phyloP scores from a whole-genome alignment of 2,888 invertebrate genomes.

The Furcula furcula region DNA sequence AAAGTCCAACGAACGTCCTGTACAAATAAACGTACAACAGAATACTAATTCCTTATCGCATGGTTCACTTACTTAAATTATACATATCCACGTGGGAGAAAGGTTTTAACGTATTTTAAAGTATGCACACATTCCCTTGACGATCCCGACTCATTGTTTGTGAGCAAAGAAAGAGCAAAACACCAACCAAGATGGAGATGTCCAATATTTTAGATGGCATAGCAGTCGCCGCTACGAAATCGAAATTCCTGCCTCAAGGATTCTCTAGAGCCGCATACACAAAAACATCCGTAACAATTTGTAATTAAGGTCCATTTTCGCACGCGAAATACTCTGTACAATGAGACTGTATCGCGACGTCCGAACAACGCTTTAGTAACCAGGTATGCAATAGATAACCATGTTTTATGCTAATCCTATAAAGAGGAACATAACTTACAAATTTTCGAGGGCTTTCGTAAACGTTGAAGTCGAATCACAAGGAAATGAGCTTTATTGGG shows the following conservation, averaged over 20 bases:
- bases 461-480: conserved; percentile 40
- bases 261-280: conserved; percentile 40
- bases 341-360: conserved; percentile 60
- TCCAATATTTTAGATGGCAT: conserved; percentile 82
- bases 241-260: conserved; percentile 72
- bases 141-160: conserved; percentile 77
- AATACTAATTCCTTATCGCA: conserved; percentile 9
- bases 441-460: conserved; percentile 65
- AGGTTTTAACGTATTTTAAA: conserved; percentile 63
- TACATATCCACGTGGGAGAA: conserved; percentile 52
- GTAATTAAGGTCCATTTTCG: conserved; percentile 51
- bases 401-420: conserved; percentile 74
- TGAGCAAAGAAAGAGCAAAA: conserved; percentile 75
- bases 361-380: conserved; percentile 72
- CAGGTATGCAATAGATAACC: conserved; percentile 77
- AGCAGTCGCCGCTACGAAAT: conserved; percentile 77
- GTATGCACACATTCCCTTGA: conserved; percentile 77
- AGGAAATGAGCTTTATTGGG: conserved; percentile 52
- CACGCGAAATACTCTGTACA: conserved; percentile 37
- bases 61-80: conserved; percentile 35
- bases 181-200: conserved; percentile 78
- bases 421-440: conserved; percentile 71
- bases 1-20: neutral
- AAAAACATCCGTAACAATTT: conserved; percentile 52
- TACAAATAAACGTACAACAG: neutral